phyloP scores from a whole-genome alignment of 2,113 vertebrate genomes.

The Prionailurus viverrinus region DNA sequence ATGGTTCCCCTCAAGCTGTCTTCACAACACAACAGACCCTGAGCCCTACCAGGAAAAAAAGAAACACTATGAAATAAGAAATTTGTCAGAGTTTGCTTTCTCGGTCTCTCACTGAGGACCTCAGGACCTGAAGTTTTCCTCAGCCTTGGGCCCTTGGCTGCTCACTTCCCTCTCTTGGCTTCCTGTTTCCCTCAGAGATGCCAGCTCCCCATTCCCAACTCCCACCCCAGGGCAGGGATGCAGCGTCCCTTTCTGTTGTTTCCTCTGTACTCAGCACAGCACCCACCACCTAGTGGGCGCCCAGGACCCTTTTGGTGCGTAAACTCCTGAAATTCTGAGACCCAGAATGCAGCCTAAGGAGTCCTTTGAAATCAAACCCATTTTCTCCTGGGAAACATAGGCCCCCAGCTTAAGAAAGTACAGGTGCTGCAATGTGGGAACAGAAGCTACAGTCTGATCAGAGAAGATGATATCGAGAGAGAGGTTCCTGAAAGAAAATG shows the following conservation, averaged over 20 bases:
- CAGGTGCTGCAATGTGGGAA: rapidly evolving
- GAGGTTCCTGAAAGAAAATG: not conserved
- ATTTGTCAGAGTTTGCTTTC: not conserved
- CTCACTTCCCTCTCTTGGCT: not conserved
- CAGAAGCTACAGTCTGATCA: not conserved
- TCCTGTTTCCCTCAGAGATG: not conserved
- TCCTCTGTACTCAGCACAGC: not conserved
- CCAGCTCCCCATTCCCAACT: too few species aligned
- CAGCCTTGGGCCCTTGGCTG: rapidly evolving
- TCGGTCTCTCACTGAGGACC: not conserved
- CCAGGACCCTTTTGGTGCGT: not conserved
- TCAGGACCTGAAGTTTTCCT: too few species aligned
- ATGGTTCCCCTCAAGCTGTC: not conserved
- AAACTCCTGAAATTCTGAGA: not conserved
- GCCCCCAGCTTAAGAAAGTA: not conserved
- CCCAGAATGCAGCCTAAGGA: not conserved
- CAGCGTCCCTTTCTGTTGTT: not conserved
- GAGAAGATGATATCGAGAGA: not conserved
- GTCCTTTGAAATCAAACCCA: not conserved
- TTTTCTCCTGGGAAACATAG: not conserved
- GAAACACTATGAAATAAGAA: not conserved
- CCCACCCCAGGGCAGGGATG: not conserved
- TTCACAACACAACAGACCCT: not conserved
- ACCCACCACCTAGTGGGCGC: too few species aligned
- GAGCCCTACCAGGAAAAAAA: not conserved